Percentiles rank a stretch among this genome's conserved stretches.
These are phyloP conservation scores for Ichneumon xanthorius DNA, from an alignment of 2,888 invertebrate genomes.

Conservation along the genomic window DNA sequence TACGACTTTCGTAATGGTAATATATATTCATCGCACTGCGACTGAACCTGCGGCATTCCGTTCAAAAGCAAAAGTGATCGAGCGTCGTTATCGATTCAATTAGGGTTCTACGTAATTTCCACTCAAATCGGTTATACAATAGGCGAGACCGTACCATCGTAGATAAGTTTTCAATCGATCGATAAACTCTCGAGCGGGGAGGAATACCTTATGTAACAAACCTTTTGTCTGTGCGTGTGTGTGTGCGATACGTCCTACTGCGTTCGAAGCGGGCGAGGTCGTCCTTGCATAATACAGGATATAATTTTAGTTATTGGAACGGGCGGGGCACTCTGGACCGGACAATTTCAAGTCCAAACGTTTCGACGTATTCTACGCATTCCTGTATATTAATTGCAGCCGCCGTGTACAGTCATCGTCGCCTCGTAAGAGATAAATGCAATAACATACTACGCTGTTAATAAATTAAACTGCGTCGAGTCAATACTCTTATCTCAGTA, in stretches of 20 bases:
- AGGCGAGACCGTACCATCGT: constrained; percentile 2
- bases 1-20: constrained; percentile 6
- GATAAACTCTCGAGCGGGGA: constrained; percentile 26
- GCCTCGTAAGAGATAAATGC: constrained; percentile 1
- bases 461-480: constrained; percentile 28
- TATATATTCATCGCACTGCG: constrained; percentile 7
- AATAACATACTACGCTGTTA: constrained; percentile 31
- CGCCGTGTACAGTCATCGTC: neutral
- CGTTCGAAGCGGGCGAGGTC: constrained; percentile 28
- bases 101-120: constrained; percentile 25
- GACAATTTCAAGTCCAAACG: constrained; percentile 15
- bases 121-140: constrained; percentile 27
- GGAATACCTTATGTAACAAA: constrained; percentile 56
- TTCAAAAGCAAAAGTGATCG: neutral
- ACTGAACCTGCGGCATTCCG: neutral
- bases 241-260: constrained; percentile 9
- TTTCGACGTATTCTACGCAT: neutral
- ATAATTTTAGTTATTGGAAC: constrained; percentile 26
- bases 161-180: constrained; percentile 36
- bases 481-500: constrained; percentile 23
- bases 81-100: constrained; percentile 29
- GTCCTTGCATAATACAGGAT: constrained; percentile 43
- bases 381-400: neutral
- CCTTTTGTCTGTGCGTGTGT: constrained; percentile 55
- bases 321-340: constrained; percentile 1